Evolutionary conservation across 2,113 vertebrate genomes (phyloP).

Genomic region (Diphyllodes magnificus): DNA sequence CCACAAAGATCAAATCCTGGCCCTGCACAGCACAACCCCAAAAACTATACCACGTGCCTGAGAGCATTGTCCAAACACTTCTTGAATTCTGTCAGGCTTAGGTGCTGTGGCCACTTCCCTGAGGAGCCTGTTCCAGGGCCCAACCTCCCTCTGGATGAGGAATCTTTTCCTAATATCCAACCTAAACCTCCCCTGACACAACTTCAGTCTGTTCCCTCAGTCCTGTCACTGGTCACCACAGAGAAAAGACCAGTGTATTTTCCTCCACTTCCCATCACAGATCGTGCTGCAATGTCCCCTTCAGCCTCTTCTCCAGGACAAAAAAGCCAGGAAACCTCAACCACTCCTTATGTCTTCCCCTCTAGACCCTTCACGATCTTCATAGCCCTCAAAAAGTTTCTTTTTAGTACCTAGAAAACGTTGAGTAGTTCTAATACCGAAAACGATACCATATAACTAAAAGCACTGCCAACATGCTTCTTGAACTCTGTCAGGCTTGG

Average conservation of each 20-base stretch:
- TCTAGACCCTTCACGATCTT: neutral
- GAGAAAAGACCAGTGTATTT: too few species aligned
- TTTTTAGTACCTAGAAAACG: neutral
- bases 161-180: neutral
- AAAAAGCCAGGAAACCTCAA: neutral
- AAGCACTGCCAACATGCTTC: accelerated
- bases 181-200: neutral
- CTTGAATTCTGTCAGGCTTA: neutral
- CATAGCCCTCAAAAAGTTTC: neutral
- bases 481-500: neutral
- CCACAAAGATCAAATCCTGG: neutral
- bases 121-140: neutral
- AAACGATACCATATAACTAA: neutral
- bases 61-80: neutral
- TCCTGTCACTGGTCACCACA: neutral
- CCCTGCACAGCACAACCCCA: neutral
- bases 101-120: neutral
- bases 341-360: too few species aligned
- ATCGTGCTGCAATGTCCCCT: neutral
- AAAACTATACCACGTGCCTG: neutral
- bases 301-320: neutral
- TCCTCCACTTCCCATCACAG: neutral
- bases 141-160: neutral
- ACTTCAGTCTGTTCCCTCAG: neutral
- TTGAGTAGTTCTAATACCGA: neutral